Conservation (phyloP, 1,140 invertebrate genomes). For the Hyles euphorbiae region DNA sequence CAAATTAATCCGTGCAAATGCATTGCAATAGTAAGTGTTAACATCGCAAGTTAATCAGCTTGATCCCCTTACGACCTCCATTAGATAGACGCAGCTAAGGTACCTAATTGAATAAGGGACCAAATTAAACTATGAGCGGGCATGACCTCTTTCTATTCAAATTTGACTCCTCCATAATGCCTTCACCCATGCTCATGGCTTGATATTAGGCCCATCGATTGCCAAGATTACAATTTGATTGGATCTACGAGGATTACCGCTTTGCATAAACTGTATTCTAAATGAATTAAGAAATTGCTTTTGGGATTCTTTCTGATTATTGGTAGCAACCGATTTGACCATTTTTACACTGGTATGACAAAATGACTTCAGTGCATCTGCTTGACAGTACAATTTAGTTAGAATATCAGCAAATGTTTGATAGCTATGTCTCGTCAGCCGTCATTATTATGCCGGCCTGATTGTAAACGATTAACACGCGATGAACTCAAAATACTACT, state of each 20-base stretch:
- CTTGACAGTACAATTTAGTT: too few species aligned
- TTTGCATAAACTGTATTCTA: not conserved
- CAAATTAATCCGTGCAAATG: constrained; percentile 21
- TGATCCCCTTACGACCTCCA: constrained; percentile 58
- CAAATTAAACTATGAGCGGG: constrained; percentile 56
- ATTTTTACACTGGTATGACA: too few species aligned
- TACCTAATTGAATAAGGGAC: constrained; percentile 63
- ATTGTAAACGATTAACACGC: too few species aligned
- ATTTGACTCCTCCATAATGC: constrained; percentile 37
- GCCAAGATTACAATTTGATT: constrained; percentile 35
- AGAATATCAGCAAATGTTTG: too few species aligned
- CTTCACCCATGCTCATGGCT: constrained; percentile 32
- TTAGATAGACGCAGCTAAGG: constrained; percentile 52
- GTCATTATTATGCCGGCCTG: too few species aligned
- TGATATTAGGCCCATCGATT: constrained; percentile 18
- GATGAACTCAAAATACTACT: too few species aligned
- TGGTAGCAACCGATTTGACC: too few species aligned
- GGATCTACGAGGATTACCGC: constrained; percentile 14
- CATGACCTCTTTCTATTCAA: constrained; percentile 68
- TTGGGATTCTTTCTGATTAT: too few species aligned
- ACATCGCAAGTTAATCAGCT: constrained; percentile 57
- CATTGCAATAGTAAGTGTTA: constrained; percentile 40
- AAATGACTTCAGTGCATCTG: too few species aligned
- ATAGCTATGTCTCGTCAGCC: too few species aligned
- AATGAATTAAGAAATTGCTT: not conserved